Base-by-base conservation (phyloP, 1,140 invertebrate species). In the Euura lappo region DNA sequence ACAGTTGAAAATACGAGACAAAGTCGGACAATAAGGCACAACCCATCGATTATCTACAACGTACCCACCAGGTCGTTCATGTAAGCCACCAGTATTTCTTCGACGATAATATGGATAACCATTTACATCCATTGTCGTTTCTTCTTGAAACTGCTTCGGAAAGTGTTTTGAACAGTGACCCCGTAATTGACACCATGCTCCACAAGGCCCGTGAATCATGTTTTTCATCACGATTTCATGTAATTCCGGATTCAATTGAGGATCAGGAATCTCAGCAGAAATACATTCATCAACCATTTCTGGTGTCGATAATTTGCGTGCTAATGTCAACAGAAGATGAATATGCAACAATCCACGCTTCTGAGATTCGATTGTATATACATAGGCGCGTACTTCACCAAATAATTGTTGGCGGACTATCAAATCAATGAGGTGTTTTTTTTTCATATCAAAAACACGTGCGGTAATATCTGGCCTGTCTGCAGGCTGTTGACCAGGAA, bases 231-330 rank as follows among this genome's bases (percentile, higher is more conserved):
- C 77, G 72, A 83, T 78, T n/a, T 82, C 79, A 79, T 80, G 80
- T 11, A 88, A 71, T 64, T 65, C 11, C 45, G 83, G 81, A 81
- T 90, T 82, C 69, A 71, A 78, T 71, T 66, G 47, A 45, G 70
- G 74, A 84, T 90, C 83, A 8, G 89, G 87, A 73, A 91, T 85
- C 82, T 91, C 89, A 43, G 88, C 89, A 72, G 74, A 88, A 51
- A 51, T 51, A 45, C 79, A 71, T 60, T 79, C 68, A 76, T 89
- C 84, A 67, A 86, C 79, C 0, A 65, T 66, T 60, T 71, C 44
- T 10, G 74, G 65, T 5, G 47, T 74, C 10, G 70, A 72, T 44
- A 72, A 67, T 68, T 70, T 72, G 51, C 73, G 46, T 70, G 77
- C 69, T 69, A 75, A 74, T 71, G 67, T 74, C 65, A 84, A 60